These are phyloP conservation scores for Myrmecobius fasciatus DNA, from an alignment of 2,113 vertebrate genomes.

Conservation along the genomic window DNA sequence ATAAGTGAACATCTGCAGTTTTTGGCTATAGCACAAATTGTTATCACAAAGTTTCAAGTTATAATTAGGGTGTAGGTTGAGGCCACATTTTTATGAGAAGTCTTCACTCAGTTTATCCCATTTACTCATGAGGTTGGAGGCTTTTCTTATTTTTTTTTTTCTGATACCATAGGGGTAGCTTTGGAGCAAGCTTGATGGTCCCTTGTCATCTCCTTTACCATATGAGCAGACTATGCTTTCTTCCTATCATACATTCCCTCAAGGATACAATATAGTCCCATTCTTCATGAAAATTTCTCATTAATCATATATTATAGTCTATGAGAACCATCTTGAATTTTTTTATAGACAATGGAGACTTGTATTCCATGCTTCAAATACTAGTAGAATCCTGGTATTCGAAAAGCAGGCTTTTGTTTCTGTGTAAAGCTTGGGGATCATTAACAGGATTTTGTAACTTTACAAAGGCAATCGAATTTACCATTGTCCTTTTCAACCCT, in stretches of 20 bases:
- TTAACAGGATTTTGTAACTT: neutral
- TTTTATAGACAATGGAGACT: neutral
- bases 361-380: neutral
- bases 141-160: neutral
- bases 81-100: no score
- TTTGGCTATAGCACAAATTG: no score
- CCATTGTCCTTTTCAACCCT: neutral
- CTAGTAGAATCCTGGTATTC: neutral
- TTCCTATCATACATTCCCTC: neutral
- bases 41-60: no score
- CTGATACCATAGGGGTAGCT: neutral
- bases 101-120: no score
- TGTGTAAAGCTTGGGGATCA: neutral
- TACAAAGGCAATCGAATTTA: neutral
- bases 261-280: neutral
- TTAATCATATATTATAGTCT: neutral
- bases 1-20: no score
- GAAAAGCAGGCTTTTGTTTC: neutral
- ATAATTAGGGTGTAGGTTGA: no score
- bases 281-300: neutral
- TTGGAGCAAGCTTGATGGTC: neutral
- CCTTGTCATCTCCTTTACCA: neutral
- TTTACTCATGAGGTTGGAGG: neutral
- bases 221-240: neutral
- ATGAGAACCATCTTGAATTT: neutral